Percentiles rank a stretch among this genome's conserved stretches.
These are phyloP conservation scores for Lytechinus variegatus DNA, from an alignment of 35 echinoderm and acorn worm species.

Conservation along the genomic window DNA sequence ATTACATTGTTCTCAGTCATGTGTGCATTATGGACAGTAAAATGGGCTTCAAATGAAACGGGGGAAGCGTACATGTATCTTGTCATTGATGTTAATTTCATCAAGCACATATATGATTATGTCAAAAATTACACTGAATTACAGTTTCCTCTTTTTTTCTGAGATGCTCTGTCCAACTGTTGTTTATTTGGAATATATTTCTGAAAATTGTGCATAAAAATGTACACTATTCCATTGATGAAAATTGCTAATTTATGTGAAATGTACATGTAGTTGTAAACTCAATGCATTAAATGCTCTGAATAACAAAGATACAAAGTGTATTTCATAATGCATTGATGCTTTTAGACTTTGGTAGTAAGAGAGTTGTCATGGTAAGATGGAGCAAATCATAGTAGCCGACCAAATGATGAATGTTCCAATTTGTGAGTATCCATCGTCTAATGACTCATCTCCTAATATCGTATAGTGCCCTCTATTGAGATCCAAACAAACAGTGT, in stretches of 20 bases:
- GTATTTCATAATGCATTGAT: background rate
- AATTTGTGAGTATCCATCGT: background rate
- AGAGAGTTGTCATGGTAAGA: background rate
- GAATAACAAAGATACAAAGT: background rate
- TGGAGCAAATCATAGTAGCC: background rate
- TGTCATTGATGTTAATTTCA: no score
- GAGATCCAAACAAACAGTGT: background rate
- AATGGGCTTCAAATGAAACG: no score
- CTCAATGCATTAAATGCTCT: background rate
- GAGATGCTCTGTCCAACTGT: no score
- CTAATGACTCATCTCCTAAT: slow-evolving; percentile 15
- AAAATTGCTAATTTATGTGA: background rate
- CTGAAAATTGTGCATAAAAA: no score
- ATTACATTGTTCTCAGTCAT: no score
- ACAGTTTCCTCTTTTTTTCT: no score
- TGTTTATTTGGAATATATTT: no score
- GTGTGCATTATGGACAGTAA: no score
- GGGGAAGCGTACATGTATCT: no score
- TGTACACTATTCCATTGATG: background rate
- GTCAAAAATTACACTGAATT: no score
- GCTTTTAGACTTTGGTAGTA: background rate
- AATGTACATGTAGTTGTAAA: background rate
- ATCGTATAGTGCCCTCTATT: slow-evolving; percentile 9
- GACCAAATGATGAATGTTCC: slow-evolving; percentile 10
- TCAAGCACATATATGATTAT: no score